Base-by-base conservation (phyloP, 1,140 invertebrate species). In the Trypoxylus dichotomus region DNA sequence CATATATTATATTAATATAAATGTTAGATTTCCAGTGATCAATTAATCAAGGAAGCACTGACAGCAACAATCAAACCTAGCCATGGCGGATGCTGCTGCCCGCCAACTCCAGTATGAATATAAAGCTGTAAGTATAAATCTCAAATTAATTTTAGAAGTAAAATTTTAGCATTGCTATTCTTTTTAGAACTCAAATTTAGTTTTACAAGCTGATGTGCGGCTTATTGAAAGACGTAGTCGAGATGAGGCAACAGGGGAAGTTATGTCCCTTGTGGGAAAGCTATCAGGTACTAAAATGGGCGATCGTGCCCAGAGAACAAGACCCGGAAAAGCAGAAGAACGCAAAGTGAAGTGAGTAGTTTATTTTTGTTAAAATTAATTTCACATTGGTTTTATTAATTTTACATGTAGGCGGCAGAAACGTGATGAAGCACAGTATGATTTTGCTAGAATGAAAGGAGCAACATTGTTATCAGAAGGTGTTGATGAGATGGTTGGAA, bases 201-300 rank as follows among this genome's bases (percentile, higher is more conserved):
- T 99, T 76, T 89, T 99, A 81, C 97, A 99, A 97, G 98, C 98
- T 83, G 98, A 99, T 90, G 96, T 98, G 47, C 93, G 98, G 72
- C 91, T 99, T 7, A 99, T 99, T 82, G 98, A 99, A 88, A 89
- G 97, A 82, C 91, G 98, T 80, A 96, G 96, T 71, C 90, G 97
- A 85, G 98, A 99, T 98, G 98, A 99, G 89, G 96, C 98, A 2
- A 99, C 98, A 0, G 98, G 98, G 58, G 98, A 99, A 88, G 98
- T 99, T 82, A 92, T 98, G 86, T 96, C 98, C 71, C 90, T 99
- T 80, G 93, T 94, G 25, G 97, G 97, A 0, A 97, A 98, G 85
- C 87, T 99, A 13, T 90, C 91, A n/a, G 96, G 95, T 2, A 97
- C 95, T 0, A 90, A 92, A 79, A 99, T 99, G 98, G 98, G 98